Conservation (phyloP, 2,888 invertebrate genomes). For the Spisula subtruncata region DNA sequence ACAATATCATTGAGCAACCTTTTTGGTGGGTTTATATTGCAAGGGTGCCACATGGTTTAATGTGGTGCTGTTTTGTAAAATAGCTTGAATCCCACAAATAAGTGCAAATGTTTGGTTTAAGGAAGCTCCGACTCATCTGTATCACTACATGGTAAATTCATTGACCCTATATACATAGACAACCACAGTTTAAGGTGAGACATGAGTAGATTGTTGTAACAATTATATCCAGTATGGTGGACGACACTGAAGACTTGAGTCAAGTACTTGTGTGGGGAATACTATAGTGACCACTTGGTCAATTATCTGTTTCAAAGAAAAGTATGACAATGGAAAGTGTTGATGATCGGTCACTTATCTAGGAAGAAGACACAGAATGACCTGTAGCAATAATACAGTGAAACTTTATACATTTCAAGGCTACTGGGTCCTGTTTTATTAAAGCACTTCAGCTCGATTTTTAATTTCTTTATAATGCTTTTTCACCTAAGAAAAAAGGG, state of each 20-base stretch:
- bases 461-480: too few species aligned
- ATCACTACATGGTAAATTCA: background rate
- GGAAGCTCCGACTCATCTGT: background rate
- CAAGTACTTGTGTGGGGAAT: background rate
- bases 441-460: too few species aligned
- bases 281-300: background rate
- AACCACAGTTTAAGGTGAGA: background rate
- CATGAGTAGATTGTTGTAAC: background rate
- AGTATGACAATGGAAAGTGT: background rate
- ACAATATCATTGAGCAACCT: too few species aligned
- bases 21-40: too few species aligned
- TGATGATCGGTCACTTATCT: background rate
- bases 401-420: too few species aligned
- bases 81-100: too few species aligned
- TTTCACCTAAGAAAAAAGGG: too few species aligned
- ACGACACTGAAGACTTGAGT: conserved; percentile 14
- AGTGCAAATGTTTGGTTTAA: background rate
- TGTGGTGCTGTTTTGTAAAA: too few species aligned
- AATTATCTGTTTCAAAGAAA: conserved; percentile 20
- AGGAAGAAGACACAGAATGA: background rate
- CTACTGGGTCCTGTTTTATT: too few species aligned
- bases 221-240: background rate
- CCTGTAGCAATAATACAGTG: too few species aligned
- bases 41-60: too few species aligned
- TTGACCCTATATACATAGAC: background rate